Percentiles rank a stretch among this genome's conserved stretches.
Evolutionary conservation across 2,888 invertebrate species (phyloP).

Genomic region (Choristoneura rosaceana): DNA sequence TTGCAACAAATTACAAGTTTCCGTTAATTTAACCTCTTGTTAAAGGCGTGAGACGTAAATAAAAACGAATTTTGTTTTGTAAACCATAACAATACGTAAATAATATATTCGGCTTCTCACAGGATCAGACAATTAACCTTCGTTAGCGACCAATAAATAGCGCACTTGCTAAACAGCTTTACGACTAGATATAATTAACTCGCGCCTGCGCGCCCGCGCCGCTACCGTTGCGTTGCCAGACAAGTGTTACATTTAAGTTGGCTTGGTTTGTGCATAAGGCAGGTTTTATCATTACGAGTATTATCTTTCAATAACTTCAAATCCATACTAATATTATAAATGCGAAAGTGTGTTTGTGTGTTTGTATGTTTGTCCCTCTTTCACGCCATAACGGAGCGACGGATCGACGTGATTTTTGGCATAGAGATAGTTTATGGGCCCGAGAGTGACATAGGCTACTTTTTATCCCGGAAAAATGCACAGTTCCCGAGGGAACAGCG

Average conservation of each 20-base stretch:
- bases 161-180: slow-evolving; percentile 67
- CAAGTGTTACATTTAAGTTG: slow-evolving; percentile 6
- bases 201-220: slow-evolving; percentile 51
- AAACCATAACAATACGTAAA: slow-evolving; percentile 22
- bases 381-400: too few species aligned
- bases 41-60: slow-evolving; percentile 20
- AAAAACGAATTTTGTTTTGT: slow-evolving; percentile 21
- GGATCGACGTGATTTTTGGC: too few species aligned
- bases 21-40: slow-evolving; percentile 19
- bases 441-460: too few species aligned
- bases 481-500: too few species aligned
- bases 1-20: slow-evolving; percentile 4
- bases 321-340: too few species aligned
- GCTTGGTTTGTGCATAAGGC: neutral
- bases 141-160: slow-evolving; percentile 76
- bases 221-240: slow-evolving; percentile 22
- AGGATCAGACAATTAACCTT: slow-evolving; percentile 70
- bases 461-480: too few species aligned
- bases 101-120: slow-evolving; percentile 45
- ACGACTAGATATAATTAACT: slow-evolving; percentile 75
- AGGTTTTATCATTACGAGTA: neutral
- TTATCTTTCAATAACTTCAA: neutral
- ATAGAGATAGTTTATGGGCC: too few species aligned
- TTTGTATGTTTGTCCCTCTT: too few species aligned
- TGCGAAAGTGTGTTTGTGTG: too few species aligned